Percentiles rank a stretch among this genome's conserved stretches.
Evolutionary conservation across 2,888 invertebrate genomes (phyloP).

Genomic region (Ochropleura plecta): DNA sequence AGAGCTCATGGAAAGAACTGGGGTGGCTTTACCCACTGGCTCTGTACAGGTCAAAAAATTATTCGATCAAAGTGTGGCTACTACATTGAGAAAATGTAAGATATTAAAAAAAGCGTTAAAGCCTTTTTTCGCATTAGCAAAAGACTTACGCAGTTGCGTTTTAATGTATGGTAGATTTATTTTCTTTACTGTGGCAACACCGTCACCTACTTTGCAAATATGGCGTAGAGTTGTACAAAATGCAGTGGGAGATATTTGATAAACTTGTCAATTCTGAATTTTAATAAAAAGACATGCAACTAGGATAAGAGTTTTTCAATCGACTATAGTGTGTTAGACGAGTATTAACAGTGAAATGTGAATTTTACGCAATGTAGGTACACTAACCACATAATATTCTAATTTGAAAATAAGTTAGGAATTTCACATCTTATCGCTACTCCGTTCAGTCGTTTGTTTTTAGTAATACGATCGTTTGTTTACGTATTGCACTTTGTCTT

Average conservation of each 20-base stretch:
- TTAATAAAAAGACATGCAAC: conserved; percentile 82
- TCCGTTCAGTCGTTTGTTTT: conserved; percentile 75
- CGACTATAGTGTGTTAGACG: conserved; percentile 74
- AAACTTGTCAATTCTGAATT: conserved; percentile 84
- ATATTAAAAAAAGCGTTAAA: neutral
- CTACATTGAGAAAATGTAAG: neutral
- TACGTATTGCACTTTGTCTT: conserved; percentile 66
- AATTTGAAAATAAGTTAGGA: conserved; percentile 75
- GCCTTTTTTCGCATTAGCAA: neutral
- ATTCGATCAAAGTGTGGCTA: neutral
- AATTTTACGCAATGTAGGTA: conserved; percentile 88
- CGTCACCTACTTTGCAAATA: conserved; percentile 80
- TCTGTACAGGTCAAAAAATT: neutral
- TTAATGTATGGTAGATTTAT: conserved; percentile 35
- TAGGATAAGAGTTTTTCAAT: conserved; percentile 75
- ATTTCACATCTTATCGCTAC: conserved; percentile 71
- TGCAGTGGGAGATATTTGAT: conserved; percentile 85
- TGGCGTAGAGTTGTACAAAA: conserved; percentile 88
- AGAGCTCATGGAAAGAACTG: neutral
- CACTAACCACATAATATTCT: conserved; percentile 65
- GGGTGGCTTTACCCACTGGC: neutral
- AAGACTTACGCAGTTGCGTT: neutral
- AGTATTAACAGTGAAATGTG: conserved; percentile 84
- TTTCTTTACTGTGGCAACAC: conserved; percentile 71
- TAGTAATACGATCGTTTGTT: conserved; percentile 73